Evolutionary conservation across 2,797 vertebrate genomes (phyloP), one percentile per base, ranked within the genome.

Genomic region (Nyctibius grandis): DNA sequence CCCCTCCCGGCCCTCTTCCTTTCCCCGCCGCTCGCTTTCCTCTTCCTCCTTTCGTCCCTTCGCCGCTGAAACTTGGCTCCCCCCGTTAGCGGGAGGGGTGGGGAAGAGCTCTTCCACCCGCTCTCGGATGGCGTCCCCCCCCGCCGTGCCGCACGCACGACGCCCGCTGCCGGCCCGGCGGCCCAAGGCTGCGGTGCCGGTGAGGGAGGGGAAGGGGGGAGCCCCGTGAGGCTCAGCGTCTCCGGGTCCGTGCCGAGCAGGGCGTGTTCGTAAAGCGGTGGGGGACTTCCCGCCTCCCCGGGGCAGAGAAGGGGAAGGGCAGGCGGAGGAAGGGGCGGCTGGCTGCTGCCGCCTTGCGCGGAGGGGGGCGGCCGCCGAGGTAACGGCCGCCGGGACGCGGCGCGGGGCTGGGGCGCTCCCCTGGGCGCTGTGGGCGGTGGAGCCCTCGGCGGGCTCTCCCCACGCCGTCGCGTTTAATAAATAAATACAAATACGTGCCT

Each of bases 401-500:
- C 12, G 23, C 34, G 19, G 25, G 12, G 9, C 53, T 9, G 40
- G 40, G 44, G 31, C 48, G 25, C 51, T 68, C 11, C 51, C 21
- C 3, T 10, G 40, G 44, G 68, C 64, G n/a, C 68, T 15, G 4
- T n/a, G 5, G 69, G 47, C 31, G 11, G 1, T 12, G 19, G 9
- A 31, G 61, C 40, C 64, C 44, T 22, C 5, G 12, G 5, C 7
- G 26, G 40, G 23, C 36, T 16, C 4, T 25, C 15, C 12, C 19
- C 7, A 0, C 29, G 42, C 56, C 22, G 29, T 6, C 17, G 9
- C 16, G 1, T 7, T 31, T 13, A 12, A 18, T 15, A 22, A 70
- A 15, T 36, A 38, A 40, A 5, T 4, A 3, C 0, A 31, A 14
- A 13, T 3, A 2, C 3, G 3, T 4, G 44, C 11, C 8, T 5